Evolutionary conservation across 2,888 invertebrate genomes (phyloP).

Genomic region (Sepioteuthis lessoniana): DNA sequence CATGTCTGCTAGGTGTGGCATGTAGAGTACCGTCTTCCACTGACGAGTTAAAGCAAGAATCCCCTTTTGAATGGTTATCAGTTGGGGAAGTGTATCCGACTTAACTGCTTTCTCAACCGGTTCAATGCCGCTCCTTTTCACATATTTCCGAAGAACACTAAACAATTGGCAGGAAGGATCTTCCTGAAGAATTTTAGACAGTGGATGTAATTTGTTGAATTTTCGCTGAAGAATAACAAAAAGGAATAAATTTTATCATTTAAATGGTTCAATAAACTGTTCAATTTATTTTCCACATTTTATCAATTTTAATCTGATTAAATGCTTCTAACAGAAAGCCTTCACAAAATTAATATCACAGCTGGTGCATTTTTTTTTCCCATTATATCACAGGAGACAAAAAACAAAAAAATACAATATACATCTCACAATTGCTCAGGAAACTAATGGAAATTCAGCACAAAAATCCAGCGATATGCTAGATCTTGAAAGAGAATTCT

Average conservation of each 20-base stretch:
- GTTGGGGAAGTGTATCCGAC: slow-evolving; percentile 87
- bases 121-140: slow-evolving; percentile 83
- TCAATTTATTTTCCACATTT: too few species aligned
- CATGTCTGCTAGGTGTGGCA: slow-evolving; percentile 90
- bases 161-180: slow-evolving; percentile 96
- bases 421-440: too few species aligned
- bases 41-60: slow-evolving; percentile 96
- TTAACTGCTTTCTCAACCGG: slow-evolving; percentile 88
- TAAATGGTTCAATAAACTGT: neutral
- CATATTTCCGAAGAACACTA: slow-evolving; percentile 88
- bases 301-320: too few species aligned
- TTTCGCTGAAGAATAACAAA: slow-evolving; percentile 83
- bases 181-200: slow-evolving; percentile 92
- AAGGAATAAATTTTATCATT: neutral
- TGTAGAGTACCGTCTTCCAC: slow-evolving; percentile 96
- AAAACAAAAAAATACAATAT: too few species aligned
- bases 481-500: too few species aligned
- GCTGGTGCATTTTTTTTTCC: too few species aligned
- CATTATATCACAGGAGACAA: too few species aligned
- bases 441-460: too few species aligned
- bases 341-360: too few species aligned
- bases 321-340: too few species aligned
- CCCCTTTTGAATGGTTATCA: slow-evolving; percentile 91
- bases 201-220: slow-evolving; percentile 85
- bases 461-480: too few species aligned